phyloP scores from a whole-genome alignment of 2,113 vertebrate species.

The Platysteira castanea region DNA sequence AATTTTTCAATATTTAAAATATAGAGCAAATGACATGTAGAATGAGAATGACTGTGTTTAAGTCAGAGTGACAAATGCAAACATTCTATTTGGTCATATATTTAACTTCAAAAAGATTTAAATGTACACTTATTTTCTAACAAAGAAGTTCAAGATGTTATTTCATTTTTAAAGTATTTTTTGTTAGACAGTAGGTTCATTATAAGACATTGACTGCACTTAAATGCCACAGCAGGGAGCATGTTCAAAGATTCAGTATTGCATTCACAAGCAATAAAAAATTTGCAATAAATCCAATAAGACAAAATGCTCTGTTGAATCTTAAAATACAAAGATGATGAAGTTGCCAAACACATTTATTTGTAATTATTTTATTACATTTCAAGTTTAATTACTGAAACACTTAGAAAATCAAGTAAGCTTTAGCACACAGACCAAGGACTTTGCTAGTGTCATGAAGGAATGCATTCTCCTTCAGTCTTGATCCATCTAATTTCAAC shows the following conservation, averaged over 20 bases:
- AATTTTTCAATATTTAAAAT: constrained; percentile 44
- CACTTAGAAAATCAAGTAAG: background rate
- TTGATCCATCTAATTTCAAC: background rate
- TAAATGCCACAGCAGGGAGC: constrained; percentile 61
- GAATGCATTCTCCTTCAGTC: background rate
- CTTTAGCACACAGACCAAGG: background rate
- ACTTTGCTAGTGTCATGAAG: background rate
- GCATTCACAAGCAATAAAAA: constrained; percentile 38
- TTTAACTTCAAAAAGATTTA: constrained; percentile 56
- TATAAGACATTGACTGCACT: constrained; percentile 46
- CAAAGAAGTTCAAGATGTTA: constrained; percentile 56
- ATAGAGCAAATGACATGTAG: constrained; percentile 33
- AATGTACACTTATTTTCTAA: constrained; percentile 62
- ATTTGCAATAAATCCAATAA: constrained; percentile 34
- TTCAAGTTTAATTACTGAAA: background rate
- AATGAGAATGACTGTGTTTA: constrained; percentile 55
- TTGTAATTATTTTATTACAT: background rate
- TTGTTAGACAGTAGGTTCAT: constrained; percentile 52
- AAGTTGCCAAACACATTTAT: background rate
- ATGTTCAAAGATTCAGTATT: constrained; percentile 26
- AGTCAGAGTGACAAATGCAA: constrained; percentile 52
- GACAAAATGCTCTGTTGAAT: background rate
- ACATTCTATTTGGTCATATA: constrained; percentile 31
- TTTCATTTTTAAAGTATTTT: constrained; percentile 58
- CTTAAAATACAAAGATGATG: constrained; percentile 19